These are phyloP conservation scores for Rhyacophila evoluta DNA, from an alignment of 2,888 invertebrate genomes.

Conservation along the genomic window DNA sequence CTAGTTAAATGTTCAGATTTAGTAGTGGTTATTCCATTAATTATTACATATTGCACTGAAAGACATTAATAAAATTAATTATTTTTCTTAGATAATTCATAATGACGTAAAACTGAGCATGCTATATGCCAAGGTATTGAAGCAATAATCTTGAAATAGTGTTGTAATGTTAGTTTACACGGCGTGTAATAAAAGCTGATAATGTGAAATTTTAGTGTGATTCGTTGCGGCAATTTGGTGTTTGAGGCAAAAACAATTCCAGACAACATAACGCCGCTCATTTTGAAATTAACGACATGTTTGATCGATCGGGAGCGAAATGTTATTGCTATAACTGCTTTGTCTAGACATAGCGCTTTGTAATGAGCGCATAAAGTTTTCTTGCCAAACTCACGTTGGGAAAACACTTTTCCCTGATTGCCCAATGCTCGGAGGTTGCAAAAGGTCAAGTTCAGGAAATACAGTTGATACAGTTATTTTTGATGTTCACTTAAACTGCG, in stretches of 20 bases:
- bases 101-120: not conserved
- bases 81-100: too few relatives aligned
- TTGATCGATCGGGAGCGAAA: conserved; percentile 11
- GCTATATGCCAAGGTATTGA: not conserved
- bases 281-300: conserved; percentile 18
- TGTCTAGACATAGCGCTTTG: not conserved
- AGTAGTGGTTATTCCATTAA: too few relatives aligned
- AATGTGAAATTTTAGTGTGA: conserved; percentile 14
- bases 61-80: too few relatives aligned
- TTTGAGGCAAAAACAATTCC: conserved; percentile 1
- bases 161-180: not conserved
- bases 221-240: conserved; percentile 13
- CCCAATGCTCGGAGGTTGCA: not conserved
- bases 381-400: not conserved
- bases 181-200: not conserved
- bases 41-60: too few relatives aligned
- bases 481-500: too few relatives aligned
- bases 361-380: not conserved
- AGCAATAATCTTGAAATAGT: not conserved
- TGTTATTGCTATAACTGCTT: not conserved
- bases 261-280: not conserved
- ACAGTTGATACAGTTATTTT: too few relatives aligned
- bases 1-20: too few relatives aligned
- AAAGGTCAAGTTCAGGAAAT: not conserved
- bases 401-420: not conserved